A percentile compares a stretch with the other conserved stretches of the same genome.
Evolutionary conservation across 2,888 invertebrate genomes (phyloP).

Genomic region (Agrenia bidenticulata): DNA sequence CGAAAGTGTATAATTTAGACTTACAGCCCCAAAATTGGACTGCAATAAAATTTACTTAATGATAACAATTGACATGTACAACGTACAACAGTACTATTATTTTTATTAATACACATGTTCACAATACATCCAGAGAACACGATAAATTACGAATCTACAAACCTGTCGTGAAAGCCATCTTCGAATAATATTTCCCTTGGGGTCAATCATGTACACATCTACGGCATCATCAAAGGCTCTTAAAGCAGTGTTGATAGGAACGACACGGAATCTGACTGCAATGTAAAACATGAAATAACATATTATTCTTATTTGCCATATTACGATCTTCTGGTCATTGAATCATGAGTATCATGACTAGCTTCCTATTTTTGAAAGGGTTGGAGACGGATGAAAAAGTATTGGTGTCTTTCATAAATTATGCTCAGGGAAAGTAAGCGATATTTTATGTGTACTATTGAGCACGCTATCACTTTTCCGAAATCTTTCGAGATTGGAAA

Average conservation of each 20-base stretch:
- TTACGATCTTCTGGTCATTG: too few species aligned
- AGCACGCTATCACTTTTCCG: too few species aligned
- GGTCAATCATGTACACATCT: conserved; percentile 89
- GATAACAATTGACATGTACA: conserved; percentile 16
- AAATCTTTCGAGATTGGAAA: too few species aligned
- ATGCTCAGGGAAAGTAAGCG: too few species aligned
- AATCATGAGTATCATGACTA: too few species aligned
- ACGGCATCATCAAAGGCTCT: conserved; percentile 87
- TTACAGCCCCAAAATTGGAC: conserved; percentile 91
- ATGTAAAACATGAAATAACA: conserved; percentile 39
- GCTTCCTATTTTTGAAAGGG: too few species aligned
- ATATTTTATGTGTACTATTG: too few species aligned
- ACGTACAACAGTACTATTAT: conserved; percentile 14
- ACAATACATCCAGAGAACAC: too few species aligned
- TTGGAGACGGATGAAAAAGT: not conserved
- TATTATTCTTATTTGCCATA: too few species aligned
- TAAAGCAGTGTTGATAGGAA: conserved; percentile 89
- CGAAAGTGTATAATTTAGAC: conserved; percentile 82
- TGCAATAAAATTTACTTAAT: conserved; percentile 54
- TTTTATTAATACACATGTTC: not conserved
- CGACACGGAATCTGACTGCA: conserved; percentile 80
- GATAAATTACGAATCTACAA: too few species aligned
- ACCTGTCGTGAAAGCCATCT: conserved; percentile 86
- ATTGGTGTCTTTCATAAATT: too few species aligned
- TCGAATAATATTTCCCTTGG: conserved; percentile 80